A percentile compares a stretch with the other conserved stretches of the same genome.
These are phyloP conservation scores for Oophaga sylvatica DNA, from an alignment of 2,797 vertebrate species.

Conservation along the genomic window DNA sequence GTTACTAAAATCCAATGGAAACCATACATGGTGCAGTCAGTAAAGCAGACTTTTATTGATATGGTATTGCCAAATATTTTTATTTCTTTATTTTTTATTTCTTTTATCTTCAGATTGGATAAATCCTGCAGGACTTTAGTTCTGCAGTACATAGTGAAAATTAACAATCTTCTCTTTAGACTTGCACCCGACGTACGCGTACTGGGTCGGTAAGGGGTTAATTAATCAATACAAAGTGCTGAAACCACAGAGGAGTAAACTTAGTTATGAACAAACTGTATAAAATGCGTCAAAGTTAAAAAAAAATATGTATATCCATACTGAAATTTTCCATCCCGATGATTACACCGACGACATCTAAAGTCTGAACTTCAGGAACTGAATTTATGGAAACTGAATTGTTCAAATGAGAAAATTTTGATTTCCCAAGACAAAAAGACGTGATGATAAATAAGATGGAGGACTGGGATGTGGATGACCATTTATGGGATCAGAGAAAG, in stretches of 20 bases:
- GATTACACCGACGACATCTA: background rate
- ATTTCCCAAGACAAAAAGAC: background rate
- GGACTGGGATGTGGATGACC: background rate
- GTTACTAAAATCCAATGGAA: too few species aligned
- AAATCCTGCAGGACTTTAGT: too few species aligned
- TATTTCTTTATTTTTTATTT: too few species aligned
- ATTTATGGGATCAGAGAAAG: conserved; percentile 4
- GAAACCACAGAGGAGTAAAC: background rate
- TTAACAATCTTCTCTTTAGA: too few species aligned
- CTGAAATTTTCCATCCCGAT: background rate
- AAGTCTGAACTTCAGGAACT: background rate
- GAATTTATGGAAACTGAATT: conserved; percentile 17
- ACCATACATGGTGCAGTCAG: too few species aligned
- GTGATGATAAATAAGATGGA: background rate
- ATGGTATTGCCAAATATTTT: too few species aligned
- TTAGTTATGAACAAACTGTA: background rate
- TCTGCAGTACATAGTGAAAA: too few species aligned
- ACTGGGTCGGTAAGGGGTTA: too few species aligned
- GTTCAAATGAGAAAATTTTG: background rate
- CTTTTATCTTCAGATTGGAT: too few species aligned
- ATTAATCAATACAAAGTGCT: background rate
- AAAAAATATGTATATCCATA: background rate
- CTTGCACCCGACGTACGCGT: too few species aligned
- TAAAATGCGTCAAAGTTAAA: background rate
- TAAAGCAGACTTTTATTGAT: too few species aligned